Conservation (phyloP, 2,797 vertebrate species). For the Leucoraja ocellata region DNA sequence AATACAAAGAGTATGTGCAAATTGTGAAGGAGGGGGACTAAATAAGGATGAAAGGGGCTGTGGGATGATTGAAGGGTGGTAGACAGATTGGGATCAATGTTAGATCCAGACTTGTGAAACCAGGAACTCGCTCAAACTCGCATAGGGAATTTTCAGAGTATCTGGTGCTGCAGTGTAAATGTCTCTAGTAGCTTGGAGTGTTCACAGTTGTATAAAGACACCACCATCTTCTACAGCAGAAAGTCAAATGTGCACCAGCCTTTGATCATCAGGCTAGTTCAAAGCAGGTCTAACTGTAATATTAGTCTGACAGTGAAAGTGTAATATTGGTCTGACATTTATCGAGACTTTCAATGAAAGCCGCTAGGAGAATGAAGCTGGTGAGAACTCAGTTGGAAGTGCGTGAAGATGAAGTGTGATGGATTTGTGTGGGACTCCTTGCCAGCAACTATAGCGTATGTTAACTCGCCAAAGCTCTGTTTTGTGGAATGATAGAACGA, state of each 20-base stretch:
- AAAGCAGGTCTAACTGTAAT: not conserved
- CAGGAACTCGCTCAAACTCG: not conserved
- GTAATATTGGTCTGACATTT: not conserved
- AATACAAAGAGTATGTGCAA: not conserved
- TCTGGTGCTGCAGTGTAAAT: not conserved
- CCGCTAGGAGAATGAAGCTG: not conserved
- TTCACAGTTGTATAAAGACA: not conserved
- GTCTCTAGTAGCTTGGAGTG: not conserved
- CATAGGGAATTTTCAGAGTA: not conserved
- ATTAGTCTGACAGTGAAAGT: not conserved
- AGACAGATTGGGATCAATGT: not conserved
- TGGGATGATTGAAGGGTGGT: not conserved
- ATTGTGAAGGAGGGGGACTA: not conserved
- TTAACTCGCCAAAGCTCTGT: not conserved
- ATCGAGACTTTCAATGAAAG: not conserved
- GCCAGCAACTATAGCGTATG: not conserved
- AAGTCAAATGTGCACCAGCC: not conserved
- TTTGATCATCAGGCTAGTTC: not conserved
- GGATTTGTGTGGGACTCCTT: not conserved
- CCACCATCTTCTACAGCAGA: not conserved
- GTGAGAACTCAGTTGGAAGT: not conserved
- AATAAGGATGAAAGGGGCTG: not conserved
- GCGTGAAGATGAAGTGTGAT: not conserved
- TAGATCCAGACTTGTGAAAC: conserved; percentile 4
- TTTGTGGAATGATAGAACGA: not conserved